Base-by-base conservation (phyloP, 2,113 vertebrate genomes). In the Tachysurus vachellii region DNA sequence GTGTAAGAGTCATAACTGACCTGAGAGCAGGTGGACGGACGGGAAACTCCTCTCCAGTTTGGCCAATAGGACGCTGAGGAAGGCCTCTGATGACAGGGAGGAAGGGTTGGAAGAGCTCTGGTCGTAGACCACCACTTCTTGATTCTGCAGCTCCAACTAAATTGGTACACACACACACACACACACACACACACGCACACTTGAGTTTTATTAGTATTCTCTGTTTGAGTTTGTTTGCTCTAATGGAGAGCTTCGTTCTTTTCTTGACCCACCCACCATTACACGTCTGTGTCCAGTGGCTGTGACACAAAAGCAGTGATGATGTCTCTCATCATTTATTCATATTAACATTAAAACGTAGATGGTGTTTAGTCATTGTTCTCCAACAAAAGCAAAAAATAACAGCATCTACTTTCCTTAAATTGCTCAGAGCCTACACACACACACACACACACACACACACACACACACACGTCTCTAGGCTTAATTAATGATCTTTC, bases 61-160 rank as follows among this genome's bases (percentile, higher is more conserved):
- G 77, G 95, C 93, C 94, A 99, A 93, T 90, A 99, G 96, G 79
- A 99, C 96, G 84, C 94, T 94, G 87, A 98, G 96, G 93, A 99
- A 99, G 47, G 95, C 96, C 85, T 99, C 98, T 0, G 94, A 85
- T 23, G 96, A 93, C 16, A 98, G 94, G 57, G 95, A 92, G 0
- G 93, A 88, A 59, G 95, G 95, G 89, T 97, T 94, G 17, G 95
- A 93, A 19, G 97, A 98, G 91, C 94, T 97, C 91, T 99, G 97
- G 89, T 99, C 98, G 28, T 99, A 99, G 3, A 99, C 98, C 0
- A 99, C 97, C 16, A 99, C 97, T 83, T 97, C 96, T 93, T 97
- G 97, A 82, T 91, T 93, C 83, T 96, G 96, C 44, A 96, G 91
- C 91, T 97, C 96, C 92, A 99, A 80, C 98, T 99, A 92, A 59